Percentiles rank a stretch among this genome's conserved stretches.
These are phyloP conservation scores for Campoplex nolae DNA, from an alignment of 2,888 invertebrate species.

Conservation along the genomic window DNA sequence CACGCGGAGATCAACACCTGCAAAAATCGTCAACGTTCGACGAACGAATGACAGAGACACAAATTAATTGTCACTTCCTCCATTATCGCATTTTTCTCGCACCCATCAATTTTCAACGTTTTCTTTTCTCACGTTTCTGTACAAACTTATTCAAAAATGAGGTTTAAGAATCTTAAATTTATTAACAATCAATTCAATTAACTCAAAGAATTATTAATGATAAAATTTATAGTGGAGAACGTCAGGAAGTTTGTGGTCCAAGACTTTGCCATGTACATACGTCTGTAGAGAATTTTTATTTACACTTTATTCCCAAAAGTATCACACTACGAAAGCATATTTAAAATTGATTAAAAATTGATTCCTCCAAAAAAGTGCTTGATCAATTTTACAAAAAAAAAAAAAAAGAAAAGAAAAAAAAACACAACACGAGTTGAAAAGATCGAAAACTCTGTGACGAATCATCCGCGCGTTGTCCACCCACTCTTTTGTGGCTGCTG, in stretches of 20 bases:
- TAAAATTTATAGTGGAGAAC: no score
- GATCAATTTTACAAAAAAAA: neutral
- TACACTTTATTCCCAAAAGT: no score
- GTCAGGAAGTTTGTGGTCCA: no score
- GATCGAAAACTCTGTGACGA: conserved; percentile 37
- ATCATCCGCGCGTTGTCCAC: conserved; percentile 33
- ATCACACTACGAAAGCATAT: neutral
- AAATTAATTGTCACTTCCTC: conserved; percentile 35
- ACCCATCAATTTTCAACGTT: conserved; percentile 11
- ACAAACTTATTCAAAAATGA: neutral
- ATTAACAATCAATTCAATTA: neutral
- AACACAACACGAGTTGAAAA: neutral
- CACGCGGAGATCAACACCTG: conserved; percentile 63
- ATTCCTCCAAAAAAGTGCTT: neutral
- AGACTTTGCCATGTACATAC: no score
- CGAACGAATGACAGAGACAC: neutral
- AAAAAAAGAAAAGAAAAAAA: neutral
- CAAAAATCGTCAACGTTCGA: conserved; percentile 58
- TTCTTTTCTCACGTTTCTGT: neutral
- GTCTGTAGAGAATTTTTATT: no score
- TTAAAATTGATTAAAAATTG: neutral
- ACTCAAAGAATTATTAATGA: no score
- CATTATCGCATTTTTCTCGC: conserved; percentile 43
- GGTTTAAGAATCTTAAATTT: neutral
- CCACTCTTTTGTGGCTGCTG: conserved; percentile 37